Percentiles rank a stretch among this genome's conserved stretches.
These are phyloP conservation scores for Caerostris extrusa DNA, from an alignment of 1,140 invertebrate genomes.

Conservation along the genomic window DNA sequence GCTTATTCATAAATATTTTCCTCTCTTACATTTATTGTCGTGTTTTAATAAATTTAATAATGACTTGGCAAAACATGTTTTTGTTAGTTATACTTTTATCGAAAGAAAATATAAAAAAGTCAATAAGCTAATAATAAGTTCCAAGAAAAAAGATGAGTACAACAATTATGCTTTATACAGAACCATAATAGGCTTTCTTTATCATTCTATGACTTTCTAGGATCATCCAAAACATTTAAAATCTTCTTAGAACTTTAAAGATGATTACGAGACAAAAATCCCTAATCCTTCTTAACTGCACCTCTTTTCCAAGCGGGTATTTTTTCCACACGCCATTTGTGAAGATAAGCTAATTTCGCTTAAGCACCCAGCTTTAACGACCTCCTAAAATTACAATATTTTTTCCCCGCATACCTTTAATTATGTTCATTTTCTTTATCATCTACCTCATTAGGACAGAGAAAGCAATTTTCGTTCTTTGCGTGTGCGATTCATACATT, in stretches of 20 bases:
- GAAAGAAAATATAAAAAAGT: too few species aligned
- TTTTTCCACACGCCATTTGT: background rate
- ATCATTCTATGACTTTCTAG: background rate
- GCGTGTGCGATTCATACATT: background rate
- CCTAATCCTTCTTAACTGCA: constrained; percentile 29
- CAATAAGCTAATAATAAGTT: too few species aligned
- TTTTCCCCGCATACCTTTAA: constrained; percentile 43
- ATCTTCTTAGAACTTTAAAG: background rate
- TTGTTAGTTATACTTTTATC: too few species aligned
- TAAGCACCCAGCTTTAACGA: constrained; percentile 18
- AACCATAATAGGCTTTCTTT: background rate
- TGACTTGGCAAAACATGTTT: too few species aligned
- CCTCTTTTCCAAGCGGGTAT: background rate
- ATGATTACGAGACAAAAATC: background rate
- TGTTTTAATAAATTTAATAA: too few species aligned
- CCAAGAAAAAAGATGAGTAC: too few species aligned
- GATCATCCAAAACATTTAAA: background rate
- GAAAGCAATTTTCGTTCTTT: background rate
- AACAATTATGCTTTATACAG: background rate
- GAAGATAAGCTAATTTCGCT: constrained; percentile 52
- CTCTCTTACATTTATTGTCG: too few species aligned
- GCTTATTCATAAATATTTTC: too few species aligned
- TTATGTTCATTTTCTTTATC: constrained; percentile 49
- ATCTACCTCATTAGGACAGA: constrained; percentile 17
- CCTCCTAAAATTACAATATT: constrained; percentile 7